phyloP scores from a whole-genome alignment of 2,113 vertebrate genomes.

The Glaucomys volans region DNA sequence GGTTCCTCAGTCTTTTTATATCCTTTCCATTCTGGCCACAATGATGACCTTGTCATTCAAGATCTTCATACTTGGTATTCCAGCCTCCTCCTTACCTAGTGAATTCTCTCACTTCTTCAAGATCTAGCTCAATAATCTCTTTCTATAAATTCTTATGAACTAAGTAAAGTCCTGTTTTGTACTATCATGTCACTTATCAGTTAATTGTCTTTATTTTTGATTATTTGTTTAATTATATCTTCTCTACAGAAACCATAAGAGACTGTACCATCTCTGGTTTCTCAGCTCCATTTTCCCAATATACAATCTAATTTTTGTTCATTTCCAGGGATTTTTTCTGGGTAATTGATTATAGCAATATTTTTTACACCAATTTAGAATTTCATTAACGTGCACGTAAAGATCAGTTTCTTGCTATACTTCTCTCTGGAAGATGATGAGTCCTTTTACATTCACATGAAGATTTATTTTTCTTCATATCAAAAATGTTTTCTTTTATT shows the following conservation, averaged over 20 bases:
- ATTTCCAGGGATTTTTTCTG: not conserved
- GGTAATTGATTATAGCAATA: not conserved
- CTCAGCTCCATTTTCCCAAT: not conserved
- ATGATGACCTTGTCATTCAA: not conserved
- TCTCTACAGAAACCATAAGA: not conserved
- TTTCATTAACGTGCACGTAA: not conserved
- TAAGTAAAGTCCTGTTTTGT: not conserved
- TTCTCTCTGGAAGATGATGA: not conserved
- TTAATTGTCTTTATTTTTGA: not conserved
- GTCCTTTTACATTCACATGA: not conserved
- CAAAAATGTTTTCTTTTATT: not conserved
- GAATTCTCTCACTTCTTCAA: not conserved
- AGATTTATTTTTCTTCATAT: not conserved
- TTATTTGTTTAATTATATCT: not conserved
- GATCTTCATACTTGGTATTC: not conserved
- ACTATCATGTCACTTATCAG: not conserved
- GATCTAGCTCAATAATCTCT: not conserved
- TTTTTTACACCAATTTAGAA: not conserved
- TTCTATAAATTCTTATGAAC: not conserved
- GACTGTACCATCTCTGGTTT: not conserved
- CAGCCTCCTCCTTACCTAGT: not conserved
- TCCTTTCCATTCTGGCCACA: not conserved
- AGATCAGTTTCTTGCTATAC: not conserved
- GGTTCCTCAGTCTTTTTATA: not conserved
- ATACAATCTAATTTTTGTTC: not conserved